Base-by-base conservation (phyloP, 2,113 vertebrate species). In the Dasyprocta punctata region DNA sequence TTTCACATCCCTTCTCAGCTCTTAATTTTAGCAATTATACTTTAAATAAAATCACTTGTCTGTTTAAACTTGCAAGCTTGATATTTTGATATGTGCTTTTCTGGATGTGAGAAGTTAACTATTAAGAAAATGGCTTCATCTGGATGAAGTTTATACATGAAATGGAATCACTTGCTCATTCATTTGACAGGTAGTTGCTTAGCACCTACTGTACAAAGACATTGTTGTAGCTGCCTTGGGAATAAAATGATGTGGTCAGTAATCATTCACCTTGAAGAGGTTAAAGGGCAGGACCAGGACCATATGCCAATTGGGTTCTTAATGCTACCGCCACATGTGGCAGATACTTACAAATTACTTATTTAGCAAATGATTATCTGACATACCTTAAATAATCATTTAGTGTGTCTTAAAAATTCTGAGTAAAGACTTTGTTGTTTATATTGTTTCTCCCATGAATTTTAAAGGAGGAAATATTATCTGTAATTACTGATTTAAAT, bases 31-130 rank as follows among this genome's bases (percentile, higher is more conserved):
- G 85, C 7, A 65, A 73, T 30, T 56, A n/a, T n/a, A 67, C 6
- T 49, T 80, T 81, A 93, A 94, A 93, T 44, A 41, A 94, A 97
- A 75, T 69, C 44, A 81, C 49, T 75, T 92, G 20, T 63, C 8
- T 83, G 14, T 93, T 96, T 71, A 75, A 90, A 54, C 1, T 5
- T 92, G 33, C 7, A 47, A 58, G 17, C 17, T 86, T 58, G n/a
- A 33, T 67, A 75, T 86, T 95, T 20, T 63, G 63, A 75, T 30
- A 28, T 77, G 17, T 38, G 73, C 41, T 47, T 69, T 89, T 84
- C 26, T 90, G 44, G 47, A 7, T 93, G 41, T 24, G 38, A 61
- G 80, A 92, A n/a, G 33, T 77, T 58, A 93, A 47, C 16, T 89
- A 4, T 24, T 75, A 49, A n/a, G 33, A 49, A 93, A 92, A 65